Conservation (phyloP, 2,797 vertebrate species). For the Nasua narica region DNA sequence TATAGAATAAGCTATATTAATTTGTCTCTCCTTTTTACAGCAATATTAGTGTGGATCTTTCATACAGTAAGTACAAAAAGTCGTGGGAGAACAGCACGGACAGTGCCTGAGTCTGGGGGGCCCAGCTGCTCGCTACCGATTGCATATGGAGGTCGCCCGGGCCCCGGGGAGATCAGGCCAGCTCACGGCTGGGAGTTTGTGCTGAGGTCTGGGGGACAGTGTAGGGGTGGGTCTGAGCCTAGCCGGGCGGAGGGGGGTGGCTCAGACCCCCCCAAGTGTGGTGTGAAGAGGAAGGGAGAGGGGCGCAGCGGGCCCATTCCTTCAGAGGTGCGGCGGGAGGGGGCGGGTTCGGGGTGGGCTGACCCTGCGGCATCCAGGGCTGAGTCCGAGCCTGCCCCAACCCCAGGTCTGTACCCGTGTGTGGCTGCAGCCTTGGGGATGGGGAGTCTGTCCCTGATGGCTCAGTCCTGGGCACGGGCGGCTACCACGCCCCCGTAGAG, state of each 20-base stretch:
- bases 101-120: slow-evolving; percentile 65
- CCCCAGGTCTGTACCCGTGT: neutral
- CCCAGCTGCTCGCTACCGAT: neutral
- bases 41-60: slow-evolving; percentile 83
- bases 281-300: neutral
- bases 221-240: slow-evolving; percentile 1
- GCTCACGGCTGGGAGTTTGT: slow-evolving; percentile 45
- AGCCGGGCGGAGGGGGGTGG: slow-evolving; percentile 51
- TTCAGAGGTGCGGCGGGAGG: neutral
- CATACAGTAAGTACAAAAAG: slow-evolving; percentile 84
- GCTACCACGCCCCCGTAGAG: neutral
- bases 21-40: slow-evolving; percentile 86
- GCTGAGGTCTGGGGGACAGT: slow-evolving; percentile 7
- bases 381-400: slow-evolving; percentile 57
- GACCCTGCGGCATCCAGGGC: slow-evolving; percentile 14
- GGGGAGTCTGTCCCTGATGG: slow-evolving; percentile 65
- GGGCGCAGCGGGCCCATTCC: slow-evolving; percentile 51
- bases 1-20: slow-evolving; percentile 86
- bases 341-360: neutral
- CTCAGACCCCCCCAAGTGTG: slow-evolving; percentile 63
- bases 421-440: slow-evolving; percentile 28
- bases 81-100: slow-evolving; percentile 75
- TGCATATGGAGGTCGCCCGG: slow-evolving; percentile 67
- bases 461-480: slow-evolving; percentile 48
- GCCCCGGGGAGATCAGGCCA: slow-evolving; percentile 56